phyloP scores from a whole-genome alignment of 2,888 invertebrate genomes.

The Venusia cambrica region DNA sequence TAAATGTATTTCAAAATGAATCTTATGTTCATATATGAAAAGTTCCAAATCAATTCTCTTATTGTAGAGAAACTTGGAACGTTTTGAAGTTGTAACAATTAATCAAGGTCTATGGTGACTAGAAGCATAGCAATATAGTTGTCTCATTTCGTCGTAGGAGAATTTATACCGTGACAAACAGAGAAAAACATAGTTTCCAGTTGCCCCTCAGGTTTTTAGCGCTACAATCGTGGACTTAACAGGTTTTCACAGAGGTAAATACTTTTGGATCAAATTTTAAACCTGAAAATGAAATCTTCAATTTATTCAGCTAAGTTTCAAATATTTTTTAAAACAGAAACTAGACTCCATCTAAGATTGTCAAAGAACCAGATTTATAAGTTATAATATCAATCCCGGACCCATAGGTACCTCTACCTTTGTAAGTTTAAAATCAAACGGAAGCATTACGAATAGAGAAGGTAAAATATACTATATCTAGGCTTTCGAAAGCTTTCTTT shows the following conservation, averaged over 20 bases:
- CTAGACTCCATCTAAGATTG: too few species aligned
- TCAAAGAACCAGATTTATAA: too few species aligned
- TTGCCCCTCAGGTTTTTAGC: conserved; percentile 40
- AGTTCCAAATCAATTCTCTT: conserved; percentile 36
- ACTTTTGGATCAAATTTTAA: conserved; percentile 41
- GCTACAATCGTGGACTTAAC: conserved; percentile 72
- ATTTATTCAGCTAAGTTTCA: too few species aligned
- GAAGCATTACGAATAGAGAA: too few species aligned
- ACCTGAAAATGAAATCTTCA: conserved; percentile 1
- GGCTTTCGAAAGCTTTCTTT: too few species aligned
- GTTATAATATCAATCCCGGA: too few species aligned
- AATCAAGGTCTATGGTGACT: conserved; percentile 53
- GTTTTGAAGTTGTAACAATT: conserved; percentile 39
- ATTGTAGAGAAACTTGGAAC: conserved; percentile 34
- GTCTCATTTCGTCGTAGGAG: conserved; percentile 38
- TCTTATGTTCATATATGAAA: conserved; percentile 27
- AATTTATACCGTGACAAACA: conserved; percentile 34
- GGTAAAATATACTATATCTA: too few species aligned
- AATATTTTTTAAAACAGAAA: too few species aligned
- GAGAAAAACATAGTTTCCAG: conserved; percentile 43
- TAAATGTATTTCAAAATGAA: conserved; percentile 43
- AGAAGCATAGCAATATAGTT: conserved; percentile 40
- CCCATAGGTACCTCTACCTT: too few species aligned
- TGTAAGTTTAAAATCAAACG: too few species aligned
- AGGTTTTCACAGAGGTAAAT: conserved; percentile 58